Evolutionary conservation across 2,888 invertebrate species (phyloP).

Genomic region (Acanthosepion lycidas): DNA sequence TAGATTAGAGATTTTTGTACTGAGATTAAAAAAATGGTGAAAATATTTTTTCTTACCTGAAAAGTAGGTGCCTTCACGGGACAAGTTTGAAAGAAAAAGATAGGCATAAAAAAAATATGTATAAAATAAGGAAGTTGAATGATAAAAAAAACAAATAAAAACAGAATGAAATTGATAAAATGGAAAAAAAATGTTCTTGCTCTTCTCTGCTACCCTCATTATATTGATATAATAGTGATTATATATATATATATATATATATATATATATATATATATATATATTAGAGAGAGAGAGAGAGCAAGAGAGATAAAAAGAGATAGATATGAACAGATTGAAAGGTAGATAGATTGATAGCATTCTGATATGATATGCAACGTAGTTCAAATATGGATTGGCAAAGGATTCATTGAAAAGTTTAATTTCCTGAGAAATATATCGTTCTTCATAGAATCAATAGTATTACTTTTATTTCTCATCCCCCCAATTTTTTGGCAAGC

Average conservation of each 20-base stretch:
- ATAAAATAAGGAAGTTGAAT: neutral
- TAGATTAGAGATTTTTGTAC: neutral
- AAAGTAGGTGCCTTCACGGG: neutral
- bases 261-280: neutral
- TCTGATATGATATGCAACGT: neutral
- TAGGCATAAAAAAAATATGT: neutral
- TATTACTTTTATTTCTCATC: neutral
- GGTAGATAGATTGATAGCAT: neutral
- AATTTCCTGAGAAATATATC: conserved; percentile 33
- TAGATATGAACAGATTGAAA: no score
- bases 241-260: conserved; percentile 2
- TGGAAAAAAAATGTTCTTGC: neutral
- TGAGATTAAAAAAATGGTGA: neutral
- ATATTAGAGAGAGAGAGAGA: neutral
- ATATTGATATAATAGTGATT: neutral
- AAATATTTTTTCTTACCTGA: neutral
- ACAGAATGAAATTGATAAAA: neutral
- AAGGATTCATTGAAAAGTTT: conserved; percentile 13
- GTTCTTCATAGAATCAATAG: neutral
- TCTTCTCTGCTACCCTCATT: neutral
- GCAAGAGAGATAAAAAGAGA: no score
- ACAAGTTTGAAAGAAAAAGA: neutral
- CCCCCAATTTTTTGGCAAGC: neutral
- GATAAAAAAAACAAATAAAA: neutral
- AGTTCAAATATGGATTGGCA: neutral